Evolutionary conservation across 2,797 vertebrate genomes (phyloP).

Genomic region (Paedocypris micromegethes): DNA sequence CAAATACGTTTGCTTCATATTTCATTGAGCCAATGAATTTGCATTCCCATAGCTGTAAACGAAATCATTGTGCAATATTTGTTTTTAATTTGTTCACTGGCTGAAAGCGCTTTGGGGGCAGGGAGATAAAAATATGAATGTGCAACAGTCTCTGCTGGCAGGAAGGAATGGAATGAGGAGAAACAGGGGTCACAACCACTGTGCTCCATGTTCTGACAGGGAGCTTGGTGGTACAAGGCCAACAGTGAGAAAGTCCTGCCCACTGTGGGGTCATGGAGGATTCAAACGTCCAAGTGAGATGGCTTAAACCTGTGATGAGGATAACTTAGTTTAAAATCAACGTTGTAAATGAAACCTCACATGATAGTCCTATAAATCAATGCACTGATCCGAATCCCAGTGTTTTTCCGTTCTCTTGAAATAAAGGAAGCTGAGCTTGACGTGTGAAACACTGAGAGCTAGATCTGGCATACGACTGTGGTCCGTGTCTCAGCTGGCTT

Average conservation of each 20-base stretch:
- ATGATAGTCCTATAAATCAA: too few relatives aligned
- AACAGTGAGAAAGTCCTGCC: conserved; percentile 5
- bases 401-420: too few relatives aligned
- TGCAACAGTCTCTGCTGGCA: not conserved
- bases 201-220: conserved; percentile 20
- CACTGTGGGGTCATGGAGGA: conserved; percentile 1
- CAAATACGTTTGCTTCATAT: too few relatives aligned
- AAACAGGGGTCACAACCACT: conserved; percentile 18
- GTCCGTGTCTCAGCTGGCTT: not conserved
- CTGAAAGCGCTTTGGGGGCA: not conserved
- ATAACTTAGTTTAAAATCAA: not conserved
- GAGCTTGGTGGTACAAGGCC: conserved; percentile 19
- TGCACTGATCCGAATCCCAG: too few relatives aligned
- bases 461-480: not conserved
- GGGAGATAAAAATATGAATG: not conserved
- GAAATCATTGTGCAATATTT: not conserved
- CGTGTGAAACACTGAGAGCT: not conserved
- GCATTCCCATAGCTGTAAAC: too few relatives aligned
- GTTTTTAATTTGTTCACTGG: conserved; percentile 7
- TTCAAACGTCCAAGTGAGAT: conserved; percentile 27
- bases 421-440: too few relatives aligned
- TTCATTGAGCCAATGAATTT: too few relatives aligned
- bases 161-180: conserved; percentile 4
- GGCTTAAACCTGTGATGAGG: not conserved
- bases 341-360: too few relatives aligned